Base-by-base conservation (phyloP, 2,888 invertebrate species). In the Miltochrista miniata region DNA sequence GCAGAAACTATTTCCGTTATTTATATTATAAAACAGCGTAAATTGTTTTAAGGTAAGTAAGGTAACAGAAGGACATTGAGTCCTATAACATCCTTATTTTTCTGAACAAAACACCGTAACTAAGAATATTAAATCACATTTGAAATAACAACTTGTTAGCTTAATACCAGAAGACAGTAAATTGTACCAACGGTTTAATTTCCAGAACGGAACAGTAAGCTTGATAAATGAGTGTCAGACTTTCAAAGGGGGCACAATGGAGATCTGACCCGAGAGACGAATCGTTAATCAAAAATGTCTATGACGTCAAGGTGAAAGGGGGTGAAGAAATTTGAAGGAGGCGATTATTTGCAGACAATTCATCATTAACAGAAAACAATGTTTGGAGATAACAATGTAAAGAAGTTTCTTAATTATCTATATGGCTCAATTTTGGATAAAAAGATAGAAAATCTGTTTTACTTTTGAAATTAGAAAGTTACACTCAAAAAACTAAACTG, bases 181-280 rank as follows among this genome's bases (percentile, higher is more conserved):
- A 73, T 83, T 82, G 72, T 61, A 67, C 79, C 76, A 57, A 54
- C 53, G 72, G 78, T 79, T 85, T 88, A 86, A 89, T 89, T 87
- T 86, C 79, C 83, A 82, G 77, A 81, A 77, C 79, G 75, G 81
- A 79, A 79, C 82, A 76, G 85, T 88, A 86, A 90, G 88, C 90
- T 87, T 90, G 90, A 90, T 90, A 89, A 90, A 90, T 88, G 87
- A 85, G 81, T 79, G 84, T 77, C 82, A 82, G 81, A 82, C 82
- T 85, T 83, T 86, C 82, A 85, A 88, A 87, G 83, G 86, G 83
- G 68, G 76, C 79, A 88, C 88, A 88, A 88, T 85, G 77, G 83
- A 81, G 83, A 79, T 79, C 78, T 83, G 85, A 85, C 84, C 85
- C 79, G 74, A 51, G 61, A 69, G 79, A 76, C 72, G 61, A 79